Conservation (phyloP, 2,888 invertebrate species). For the Agrotis puta region DNA sequence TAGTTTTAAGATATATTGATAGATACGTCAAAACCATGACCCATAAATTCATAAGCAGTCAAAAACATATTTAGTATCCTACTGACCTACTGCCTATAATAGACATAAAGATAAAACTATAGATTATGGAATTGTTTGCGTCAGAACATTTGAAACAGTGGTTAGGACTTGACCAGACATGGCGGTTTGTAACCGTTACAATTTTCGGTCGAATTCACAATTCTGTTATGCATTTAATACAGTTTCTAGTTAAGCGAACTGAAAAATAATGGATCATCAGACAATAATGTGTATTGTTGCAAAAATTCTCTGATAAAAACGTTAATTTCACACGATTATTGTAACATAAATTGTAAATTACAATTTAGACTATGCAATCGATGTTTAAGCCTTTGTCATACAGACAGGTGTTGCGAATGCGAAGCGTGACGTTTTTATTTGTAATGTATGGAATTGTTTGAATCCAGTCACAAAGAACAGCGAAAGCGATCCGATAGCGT, state of each 20-base stretch:
- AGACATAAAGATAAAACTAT: constrained; percentile 53
- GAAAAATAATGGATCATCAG: not conserved
- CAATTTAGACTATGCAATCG: no score
- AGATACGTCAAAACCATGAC: constrained; percentile 31
- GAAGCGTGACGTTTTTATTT: no score
- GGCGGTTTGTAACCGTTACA: not conserved
- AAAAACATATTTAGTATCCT: constrained; percentile 46
- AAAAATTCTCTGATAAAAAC: no score
- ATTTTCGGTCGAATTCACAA: constrained; percentile 13
- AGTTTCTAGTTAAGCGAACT: not conserved
- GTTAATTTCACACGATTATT: no score
- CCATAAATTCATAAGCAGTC: constrained; percentile 28
- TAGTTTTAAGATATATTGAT: no score
- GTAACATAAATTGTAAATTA: not conserved
- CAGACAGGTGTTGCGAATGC: no score
- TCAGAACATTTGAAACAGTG: constrained; percentile 43
- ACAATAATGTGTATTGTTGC: no score
- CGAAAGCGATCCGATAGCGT: no score
- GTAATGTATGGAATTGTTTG: no score
- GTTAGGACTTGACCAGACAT: constrained; percentile 35
- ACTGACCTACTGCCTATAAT: constrained; percentile 57
- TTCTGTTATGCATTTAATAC: not conserved
- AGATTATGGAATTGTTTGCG: constrained; percentile 54
- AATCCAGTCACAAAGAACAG: no score
- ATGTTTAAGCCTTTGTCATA: no score